Percentiles rank a stretch among this genome's conserved stretches.
Evolutionary conservation across 1,140 invertebrate species (phyloP).

Genomic region (Lordiphosa collinella): DNA sequence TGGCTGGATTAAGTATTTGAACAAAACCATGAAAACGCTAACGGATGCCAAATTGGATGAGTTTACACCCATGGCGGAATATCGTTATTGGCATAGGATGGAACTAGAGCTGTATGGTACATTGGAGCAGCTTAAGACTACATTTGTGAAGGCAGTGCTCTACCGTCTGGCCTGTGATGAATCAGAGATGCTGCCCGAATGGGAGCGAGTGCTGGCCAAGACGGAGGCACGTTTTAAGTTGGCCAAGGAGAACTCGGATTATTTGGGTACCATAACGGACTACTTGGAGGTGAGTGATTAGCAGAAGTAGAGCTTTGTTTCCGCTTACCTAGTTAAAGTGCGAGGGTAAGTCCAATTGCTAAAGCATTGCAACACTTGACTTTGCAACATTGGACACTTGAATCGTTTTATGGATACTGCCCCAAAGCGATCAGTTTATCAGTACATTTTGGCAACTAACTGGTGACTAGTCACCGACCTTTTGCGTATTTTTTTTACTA

Average conservation of each 20-base stretch:
- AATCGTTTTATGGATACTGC: too few relatives aligned
- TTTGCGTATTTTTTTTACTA: neutral
- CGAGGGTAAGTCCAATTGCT: too few relatives aligned
- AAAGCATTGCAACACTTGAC: too few relatives aligned
- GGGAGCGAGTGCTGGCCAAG: constrained; percentile 82
- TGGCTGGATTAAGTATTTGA: constrained; percentile 85
- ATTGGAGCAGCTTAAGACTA: constrained; percentile 89
- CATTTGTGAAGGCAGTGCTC: constrained; percentile 84
- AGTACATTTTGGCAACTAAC: too few relatives aligned
- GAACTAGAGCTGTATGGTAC: constrained; percentile 87
- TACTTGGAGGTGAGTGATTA: constrained; percentile 85
- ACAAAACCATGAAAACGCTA: constrained; percentile 81
- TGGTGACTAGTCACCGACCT: neutral
- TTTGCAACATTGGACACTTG: too few relatives aligned
- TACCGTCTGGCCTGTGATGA: constrained; percentile 35
- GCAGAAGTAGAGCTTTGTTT: too few relatives aligned
- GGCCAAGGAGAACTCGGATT: constrained; percentile 91
- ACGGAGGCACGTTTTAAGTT: constrained; percentile 86
- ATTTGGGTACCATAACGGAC: constrained; percentile 88
- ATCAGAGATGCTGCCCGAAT: constrained; percentile 55
- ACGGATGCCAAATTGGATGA: constrained; percentile 81
- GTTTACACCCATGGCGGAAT: constrained; percentile 89
- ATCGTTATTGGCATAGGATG: constrained; percentile 90
- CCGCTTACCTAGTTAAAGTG: too few relatives aligned
- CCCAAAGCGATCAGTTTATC: too few relatives aligned